phyloP scores from a whole-genome alignment of 2,888 invertebrate genomes.

The Dryobota labecula region DNA sequence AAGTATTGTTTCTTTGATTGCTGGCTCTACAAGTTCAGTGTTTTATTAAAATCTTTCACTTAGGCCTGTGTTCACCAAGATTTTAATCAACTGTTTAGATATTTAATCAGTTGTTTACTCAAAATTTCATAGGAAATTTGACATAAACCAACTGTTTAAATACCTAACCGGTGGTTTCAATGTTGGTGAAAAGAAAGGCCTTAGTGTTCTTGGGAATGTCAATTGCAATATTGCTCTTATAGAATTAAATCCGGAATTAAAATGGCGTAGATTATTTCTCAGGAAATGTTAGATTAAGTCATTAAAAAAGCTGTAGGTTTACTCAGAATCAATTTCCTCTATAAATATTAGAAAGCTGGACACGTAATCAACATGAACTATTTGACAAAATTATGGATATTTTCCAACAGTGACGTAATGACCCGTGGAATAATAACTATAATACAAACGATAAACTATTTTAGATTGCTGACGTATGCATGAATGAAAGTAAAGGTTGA shows the following conservation, averaged over 20 bases:
- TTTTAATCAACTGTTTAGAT: no score
- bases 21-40: background rate
- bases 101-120: no score
- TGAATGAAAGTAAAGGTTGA: background rate
- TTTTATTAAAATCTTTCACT: background rate
- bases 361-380: constrained; percentile 4
- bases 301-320: background rate
- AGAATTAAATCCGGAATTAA: background rate
- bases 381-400: background rate
- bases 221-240: background rate
- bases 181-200: no score
- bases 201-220: background rate
- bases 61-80: no score
- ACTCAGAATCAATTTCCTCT: background rate
- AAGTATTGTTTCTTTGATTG: constrained; percentile 23
- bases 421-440: background rate
- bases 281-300: background rate
- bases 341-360: constrained; percentile 25
- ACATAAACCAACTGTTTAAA: no score
- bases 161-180: no score
- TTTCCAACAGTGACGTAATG: constrained; percentile 18
- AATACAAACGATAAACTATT: constrained; percentile 7
- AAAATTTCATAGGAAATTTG: no score
- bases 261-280: background rate
- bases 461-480: constrained; percentile 3